Conservation (phyloP, 1,140 invertebrate genomes). For the Pissodes strobi region DNA sequence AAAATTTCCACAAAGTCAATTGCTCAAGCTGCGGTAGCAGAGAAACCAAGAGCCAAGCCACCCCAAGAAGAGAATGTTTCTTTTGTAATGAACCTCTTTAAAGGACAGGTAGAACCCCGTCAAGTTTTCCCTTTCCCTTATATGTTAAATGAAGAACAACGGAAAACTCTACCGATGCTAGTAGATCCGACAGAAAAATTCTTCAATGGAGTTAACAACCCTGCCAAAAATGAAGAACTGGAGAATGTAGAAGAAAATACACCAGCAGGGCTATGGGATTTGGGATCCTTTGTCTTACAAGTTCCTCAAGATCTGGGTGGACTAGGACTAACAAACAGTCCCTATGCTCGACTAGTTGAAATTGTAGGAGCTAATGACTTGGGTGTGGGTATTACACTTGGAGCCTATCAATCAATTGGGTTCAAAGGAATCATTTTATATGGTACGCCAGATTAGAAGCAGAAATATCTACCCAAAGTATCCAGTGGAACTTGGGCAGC, state of each 20-base stretch:
- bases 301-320: constrained; percentile 81
- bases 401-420: constrained; percentile 90
- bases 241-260: constrained; percentile 70
- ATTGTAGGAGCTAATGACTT: constrained; percentile 89
- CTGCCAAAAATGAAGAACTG: constrained; percentile 74
- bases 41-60: no score
- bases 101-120: constrained; percentile 77
- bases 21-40: constrained; percentile 25
- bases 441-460: constrained; percentile 86
- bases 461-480: constrained; percentile 90
- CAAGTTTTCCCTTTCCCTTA: constrained; percentile 89
- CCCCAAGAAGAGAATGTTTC: constrained; percentile 68
- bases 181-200: constrained; percentile 88
- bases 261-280: constrained; percentile 79
- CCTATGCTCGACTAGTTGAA: constrained; percentile 91
- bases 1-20: constrained; percentile 12
- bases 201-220: constrained; percentile 81
- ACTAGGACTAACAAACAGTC: constrained; percentile 86
- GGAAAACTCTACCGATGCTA: constrained; percentile 82
- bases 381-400: constrained; percentile 83
- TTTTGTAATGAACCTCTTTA: constrained; percentile 93
- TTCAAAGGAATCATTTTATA: constrained; percentile 94
- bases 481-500: constrained; percentile 86
- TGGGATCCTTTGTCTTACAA: constrained; percentile 93
- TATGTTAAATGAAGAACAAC: constrained; percentile 79